Evolutionary conservation across 1,140 invertebrate genomes (phyloP).

Genomic region (Neodiprion virginianus): DNA sequence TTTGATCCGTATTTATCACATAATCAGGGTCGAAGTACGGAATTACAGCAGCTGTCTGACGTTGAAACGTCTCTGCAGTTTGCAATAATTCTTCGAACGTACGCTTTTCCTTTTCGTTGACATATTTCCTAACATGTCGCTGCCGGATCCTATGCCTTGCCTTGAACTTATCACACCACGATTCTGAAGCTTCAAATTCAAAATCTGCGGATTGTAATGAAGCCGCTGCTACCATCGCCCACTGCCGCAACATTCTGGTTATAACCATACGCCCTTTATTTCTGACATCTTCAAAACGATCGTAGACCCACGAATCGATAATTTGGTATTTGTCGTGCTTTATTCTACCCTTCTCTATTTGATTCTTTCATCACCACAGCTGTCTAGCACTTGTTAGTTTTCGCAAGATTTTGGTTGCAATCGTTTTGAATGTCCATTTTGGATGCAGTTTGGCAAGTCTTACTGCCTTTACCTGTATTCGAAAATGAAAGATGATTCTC

Average conservation of each 20-base stretch:
- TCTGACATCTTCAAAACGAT: not conserved
- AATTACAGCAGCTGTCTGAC: not conserved
- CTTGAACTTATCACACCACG: not conserved
- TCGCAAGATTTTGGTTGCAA: not conserved
- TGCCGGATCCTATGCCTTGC: not conserved
- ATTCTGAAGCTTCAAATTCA: not conserved
- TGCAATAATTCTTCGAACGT: not conserved
- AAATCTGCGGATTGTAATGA: conserved; percentile 3
- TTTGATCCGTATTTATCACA: not conserved
- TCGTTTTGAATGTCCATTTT: not conserved
- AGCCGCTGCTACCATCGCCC: not conserved
- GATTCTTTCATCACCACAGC: not conserved
- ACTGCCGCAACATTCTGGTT: not conserved
- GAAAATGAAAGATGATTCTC: not conserved
- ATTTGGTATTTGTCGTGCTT: not conserved
- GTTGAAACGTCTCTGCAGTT: conserved; percentile 2
- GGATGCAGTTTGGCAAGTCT: not conserved
- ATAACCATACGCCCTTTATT: not conserved
- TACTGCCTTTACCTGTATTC: not conserved
- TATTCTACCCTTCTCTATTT: not conserved
- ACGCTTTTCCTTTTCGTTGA: not conserved
- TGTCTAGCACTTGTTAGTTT: not conserved
- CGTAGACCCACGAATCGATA: not conserved
- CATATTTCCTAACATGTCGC: not conserved
- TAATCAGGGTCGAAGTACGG: not conserved